Percentiles rank a stretch among this genome's conserved stretches.
Evolutionary conservation across 2,888 invertebrate species (phyloP).

Genomic region (Phalera bucephala): DNA sequence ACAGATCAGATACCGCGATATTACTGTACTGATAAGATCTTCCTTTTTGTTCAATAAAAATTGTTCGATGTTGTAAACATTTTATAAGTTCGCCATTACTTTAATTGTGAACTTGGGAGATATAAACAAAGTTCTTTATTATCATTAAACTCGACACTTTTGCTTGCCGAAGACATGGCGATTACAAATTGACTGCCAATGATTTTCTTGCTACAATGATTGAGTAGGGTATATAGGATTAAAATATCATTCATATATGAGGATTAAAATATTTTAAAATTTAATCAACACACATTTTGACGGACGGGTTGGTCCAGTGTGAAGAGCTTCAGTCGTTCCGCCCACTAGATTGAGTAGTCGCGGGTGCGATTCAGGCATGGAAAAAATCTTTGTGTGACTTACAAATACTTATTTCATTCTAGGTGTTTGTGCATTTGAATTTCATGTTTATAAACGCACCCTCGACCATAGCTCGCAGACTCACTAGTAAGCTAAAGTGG

Average conservation of each 20-base stretch:
- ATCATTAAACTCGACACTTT: slow-evolving; percentile 64
- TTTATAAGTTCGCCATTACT: slow-evolving; percentile 56
- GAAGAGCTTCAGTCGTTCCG: too few relatives aligned
- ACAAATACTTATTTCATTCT: too few relatives aligned
- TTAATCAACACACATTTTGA: background rate
- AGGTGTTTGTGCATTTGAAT: too few relatives aligned
- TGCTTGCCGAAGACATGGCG: slow-evolving; percentile 43
- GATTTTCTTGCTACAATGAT: slow-evolving; percentile 22
- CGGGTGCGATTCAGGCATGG: too few relatives aligned
- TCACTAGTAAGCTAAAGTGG: too few relatives aligned
- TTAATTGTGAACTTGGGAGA: slow-evolving; percentile 52
- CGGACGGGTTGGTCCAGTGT: too few relatives aligned
- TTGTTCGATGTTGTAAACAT: slow-evolving; percentile 50
- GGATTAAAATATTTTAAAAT: too few relatives aligned
- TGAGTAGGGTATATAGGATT: slow-evolving; percentile 13
- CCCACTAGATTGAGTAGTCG: too few relatives aligned
- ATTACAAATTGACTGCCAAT: slow-evolving; percentile 48
- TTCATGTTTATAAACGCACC: too few relatives aligned
- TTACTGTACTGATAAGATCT: slow-evolving; percentile 42
- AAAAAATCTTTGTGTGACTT: too few relatives aligned
- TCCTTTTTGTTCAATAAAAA: slow-evolving; percentile 42
- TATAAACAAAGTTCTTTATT: slow-evolving; percentile 66
- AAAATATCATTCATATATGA: too few relatives aligned
- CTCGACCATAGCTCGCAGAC: too few relatives aligned
- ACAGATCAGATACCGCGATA: slow-evolving; percentile 42